Percentiles rank a stretch among this genome's conserved stretches.
These are phyloP conservation scores for Pardalotus punctatus DNA, from an alignment of 2,113 vertebrate species.

Conservation along the genomic window DNA sequence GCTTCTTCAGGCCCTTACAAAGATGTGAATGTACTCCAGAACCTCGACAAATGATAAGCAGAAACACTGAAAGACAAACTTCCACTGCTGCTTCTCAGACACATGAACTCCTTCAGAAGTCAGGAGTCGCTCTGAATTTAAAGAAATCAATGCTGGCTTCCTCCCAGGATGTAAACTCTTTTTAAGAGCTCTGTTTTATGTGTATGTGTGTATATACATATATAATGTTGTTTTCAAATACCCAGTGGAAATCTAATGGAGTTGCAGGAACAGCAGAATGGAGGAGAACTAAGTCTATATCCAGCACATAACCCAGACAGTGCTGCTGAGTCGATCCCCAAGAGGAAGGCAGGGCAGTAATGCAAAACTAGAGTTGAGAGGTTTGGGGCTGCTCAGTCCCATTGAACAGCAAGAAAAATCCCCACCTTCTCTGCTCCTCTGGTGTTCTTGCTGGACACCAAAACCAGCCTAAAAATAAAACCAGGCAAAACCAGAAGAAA, in stretches of 20 bases:
- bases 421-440: background rate
- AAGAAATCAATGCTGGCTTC: slow-evolving; percentile 2
- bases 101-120: slow-evolving; percentile 11
- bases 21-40: slow-evolving; percentile 36
- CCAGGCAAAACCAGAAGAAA: background rate
- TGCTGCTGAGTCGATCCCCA: background rate
- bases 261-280: background rate
- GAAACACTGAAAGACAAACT: slow-evolving; percentile 37
- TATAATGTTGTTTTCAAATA: slow-evolving; percentile 9
- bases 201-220: background rate
- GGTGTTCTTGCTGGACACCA: background rate
- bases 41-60: slow-evolving; percentile 28
- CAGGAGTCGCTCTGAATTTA: slow-evolving; percentile 27
- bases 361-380: background rate
- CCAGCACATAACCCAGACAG: background rate
- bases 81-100: slow-evolving; percentile 35
- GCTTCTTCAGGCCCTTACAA: background rate
- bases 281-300: background rate
- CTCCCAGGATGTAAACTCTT: background rate
- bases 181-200: background rate
- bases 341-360: background rate
- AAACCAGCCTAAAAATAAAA: background rate
- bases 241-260: background rate
- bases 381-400: background rate
- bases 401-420: background rate